Conservation (phyloP, 2,888 invertebrate genomes). For the Cylindroiulus punctatus region DNA sequence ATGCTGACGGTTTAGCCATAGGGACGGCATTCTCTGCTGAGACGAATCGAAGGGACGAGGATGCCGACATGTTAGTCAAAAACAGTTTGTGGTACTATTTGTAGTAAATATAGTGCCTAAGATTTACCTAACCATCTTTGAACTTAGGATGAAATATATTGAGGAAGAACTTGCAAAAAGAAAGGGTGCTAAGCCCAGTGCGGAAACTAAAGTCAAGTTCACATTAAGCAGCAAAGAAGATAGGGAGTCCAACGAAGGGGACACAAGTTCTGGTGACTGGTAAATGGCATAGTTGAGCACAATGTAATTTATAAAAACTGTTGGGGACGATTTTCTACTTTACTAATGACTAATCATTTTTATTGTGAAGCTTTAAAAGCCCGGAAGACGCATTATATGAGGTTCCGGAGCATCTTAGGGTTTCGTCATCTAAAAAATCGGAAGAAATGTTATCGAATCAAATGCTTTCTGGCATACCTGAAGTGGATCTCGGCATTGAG, state of each 20-base stretch:
- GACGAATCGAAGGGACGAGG: slow-evolving; percentile 97
- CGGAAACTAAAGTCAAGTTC: slow-evolving; percentile 42
- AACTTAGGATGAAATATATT: slow-evolving; percentile 77
- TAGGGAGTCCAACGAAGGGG: not conserved
- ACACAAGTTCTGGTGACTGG: not conserved
- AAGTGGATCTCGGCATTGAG: slow-evolving; percentile 99
- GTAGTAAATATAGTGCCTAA: not conserved
- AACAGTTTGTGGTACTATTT: not conserved
- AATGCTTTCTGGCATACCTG: slow-evolving; percentile 99
- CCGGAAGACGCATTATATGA: slow-evolving; percentile 86
- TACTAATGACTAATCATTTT: not conserved
- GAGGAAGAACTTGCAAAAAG: slow-evolving; percentile 87
- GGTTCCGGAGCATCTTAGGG: slow-evolving; percentile 86
- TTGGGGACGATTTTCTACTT: not conserved
- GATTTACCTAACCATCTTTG: slow-evolving; percentile 51
- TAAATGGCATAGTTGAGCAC: not conserved
- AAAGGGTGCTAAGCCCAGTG: slow-evolving; percentile 71
- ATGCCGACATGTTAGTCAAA: slow-evolving; percentile 89
- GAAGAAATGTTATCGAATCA: slow-evolving; percentile 99
- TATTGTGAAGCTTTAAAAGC: slow-evolving; percentile 52
- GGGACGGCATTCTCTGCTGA: slow-evolving; percentile 98
- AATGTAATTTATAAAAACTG: not conserved
- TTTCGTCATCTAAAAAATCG: slow-evolving; percentile 85
- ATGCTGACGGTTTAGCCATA: slow-evolving; percentile 79
- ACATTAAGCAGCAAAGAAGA: not conserved